Conservation (phyloP, 2,888 invertebrate species). For the Caenorhabditis zanzibari region DNA sequence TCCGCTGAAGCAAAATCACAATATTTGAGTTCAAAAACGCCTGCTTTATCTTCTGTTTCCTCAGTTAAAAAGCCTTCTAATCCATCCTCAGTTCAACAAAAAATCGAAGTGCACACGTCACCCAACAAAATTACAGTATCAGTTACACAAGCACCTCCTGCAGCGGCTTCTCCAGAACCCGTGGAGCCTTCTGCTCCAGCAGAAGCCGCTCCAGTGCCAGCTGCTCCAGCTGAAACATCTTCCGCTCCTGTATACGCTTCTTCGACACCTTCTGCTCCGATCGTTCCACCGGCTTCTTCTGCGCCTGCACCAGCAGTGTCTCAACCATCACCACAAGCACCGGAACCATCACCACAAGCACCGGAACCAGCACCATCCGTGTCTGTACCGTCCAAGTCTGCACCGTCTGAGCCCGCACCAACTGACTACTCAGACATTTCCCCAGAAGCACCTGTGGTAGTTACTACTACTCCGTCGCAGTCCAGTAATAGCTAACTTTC, state of each 20-base stretch:
- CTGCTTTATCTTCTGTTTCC: conserved; percentile 34
- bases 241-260: background rate
- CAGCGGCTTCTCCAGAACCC: background rate
- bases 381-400: background rate
- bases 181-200: background rate
- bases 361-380: background rate
- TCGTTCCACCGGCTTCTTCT: conserved; percentile 19
- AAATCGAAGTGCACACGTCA: conserved; percentile 42
- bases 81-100: conserved; percentile 50
- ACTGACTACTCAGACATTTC: conserved; percentile 30
- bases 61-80: conserved; percentile 55
- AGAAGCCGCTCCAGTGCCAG: conserved; percentile 10
- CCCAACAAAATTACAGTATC: conserved; percentile 50
- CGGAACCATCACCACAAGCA: background rate
- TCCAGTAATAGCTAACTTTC: conserved; percentile 28
- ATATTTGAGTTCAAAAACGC: conserved; percentile 26
- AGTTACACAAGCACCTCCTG: conserved; percentile 27
- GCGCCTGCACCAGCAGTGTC: background rate
- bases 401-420: conserved; percentile 17
- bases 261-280: conserved; percentile 14
- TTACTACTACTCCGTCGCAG: conserved; percentile 14
- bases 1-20: background rate
- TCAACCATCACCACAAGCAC: background rate
- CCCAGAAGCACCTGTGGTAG: conserved; percentile 34
- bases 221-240: conserved; percentile 12